Evolutionary conservation across 2,797 vertebrate genomes (phyloP).

Genomic region (Acrocephalus scirpaceus): DNA sequence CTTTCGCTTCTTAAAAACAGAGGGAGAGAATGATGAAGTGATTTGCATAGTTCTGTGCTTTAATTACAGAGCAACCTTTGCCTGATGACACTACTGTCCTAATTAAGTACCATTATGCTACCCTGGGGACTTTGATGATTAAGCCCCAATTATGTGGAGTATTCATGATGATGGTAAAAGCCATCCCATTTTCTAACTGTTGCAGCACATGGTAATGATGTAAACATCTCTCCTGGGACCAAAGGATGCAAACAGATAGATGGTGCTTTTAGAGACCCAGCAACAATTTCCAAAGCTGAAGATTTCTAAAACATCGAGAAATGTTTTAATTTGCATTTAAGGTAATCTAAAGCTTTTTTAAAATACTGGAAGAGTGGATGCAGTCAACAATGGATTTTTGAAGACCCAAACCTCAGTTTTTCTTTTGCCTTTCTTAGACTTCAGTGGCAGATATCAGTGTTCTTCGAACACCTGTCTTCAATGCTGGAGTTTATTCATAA

Average conservation of each 20-base stretch:
- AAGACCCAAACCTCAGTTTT: neutral
- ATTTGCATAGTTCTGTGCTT: neutral
- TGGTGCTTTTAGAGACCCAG: neutral
- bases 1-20: neutral
- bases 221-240: neutral
- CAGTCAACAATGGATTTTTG: neutral
- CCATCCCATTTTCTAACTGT: neutral
- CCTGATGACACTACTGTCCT: constrained; percentile 1
- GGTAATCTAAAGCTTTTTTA: neutral
- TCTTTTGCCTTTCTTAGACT: neutral
- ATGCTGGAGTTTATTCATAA: neutral
- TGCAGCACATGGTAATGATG: neutral
- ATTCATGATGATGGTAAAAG: neutral
- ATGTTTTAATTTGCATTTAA: neutral
- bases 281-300: neutral
- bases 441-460: neutral
- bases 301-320: neutral
- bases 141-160: neutral
- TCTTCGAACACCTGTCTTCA: neutral
- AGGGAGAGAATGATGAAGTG: neutral
- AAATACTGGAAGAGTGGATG: neutral
- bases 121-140: neutral
- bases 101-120: constrained; percentile 1
- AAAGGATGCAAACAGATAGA: neutral
- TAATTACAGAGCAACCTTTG: constrained; percentile 27